A percentile compares a stretch with the other conserved stretches of the same genome.
phyloP scores from a whole-genome alignment of 2,888 invertebrate species.

The Eurytoma adleriae region DNA sequence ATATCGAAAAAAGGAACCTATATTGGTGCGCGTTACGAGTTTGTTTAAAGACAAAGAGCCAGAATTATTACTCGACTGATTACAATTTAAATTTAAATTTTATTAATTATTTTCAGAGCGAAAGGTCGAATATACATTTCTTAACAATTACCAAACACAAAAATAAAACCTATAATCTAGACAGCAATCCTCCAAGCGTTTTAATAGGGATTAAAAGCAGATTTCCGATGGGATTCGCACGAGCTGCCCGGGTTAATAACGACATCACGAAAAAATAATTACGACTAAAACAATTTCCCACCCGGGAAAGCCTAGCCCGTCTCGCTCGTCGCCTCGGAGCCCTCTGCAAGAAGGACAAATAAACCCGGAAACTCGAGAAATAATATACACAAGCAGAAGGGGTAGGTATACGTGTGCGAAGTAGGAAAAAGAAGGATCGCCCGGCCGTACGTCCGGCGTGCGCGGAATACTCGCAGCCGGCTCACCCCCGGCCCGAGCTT shows the following conservation, averaged over 20 bases:
- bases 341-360: background rate
- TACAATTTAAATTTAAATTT: too few relatives aligned
- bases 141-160: too few relatives aligned
- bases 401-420: background rate
- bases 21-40: too few relatives aligned
- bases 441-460: constrained; percentile 31
- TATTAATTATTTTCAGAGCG: too few relatives aligned
- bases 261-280: constrained; percentile 19
- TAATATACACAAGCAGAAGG: constrained; percentile 21
- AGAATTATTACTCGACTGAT: too few relatives aligned
- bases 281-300: constrained; percentile 19
- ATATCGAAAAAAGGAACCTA: too few relatives aligned
- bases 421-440: background rate
- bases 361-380: constrained; percentile 37
- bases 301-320: background rate
- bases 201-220: background rate
- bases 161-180: too few relatives aligned
- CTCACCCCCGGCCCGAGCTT: background rate
- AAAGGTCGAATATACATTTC: too few relatives aligned
- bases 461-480: constrained; percentile 45
- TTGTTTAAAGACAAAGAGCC: too few relatives aligned
- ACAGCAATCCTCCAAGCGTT: background rate
- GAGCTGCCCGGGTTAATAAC: background rate
- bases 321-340: background rate
- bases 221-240: background rate